Percentiles rank a stretch among this genome's conserved stretches.
These are phyloP conservation scores for Anniella stebbinsi DNA, from an alignment of 2,797 vertebrate species.

Conservation along the genomic window DNA sequence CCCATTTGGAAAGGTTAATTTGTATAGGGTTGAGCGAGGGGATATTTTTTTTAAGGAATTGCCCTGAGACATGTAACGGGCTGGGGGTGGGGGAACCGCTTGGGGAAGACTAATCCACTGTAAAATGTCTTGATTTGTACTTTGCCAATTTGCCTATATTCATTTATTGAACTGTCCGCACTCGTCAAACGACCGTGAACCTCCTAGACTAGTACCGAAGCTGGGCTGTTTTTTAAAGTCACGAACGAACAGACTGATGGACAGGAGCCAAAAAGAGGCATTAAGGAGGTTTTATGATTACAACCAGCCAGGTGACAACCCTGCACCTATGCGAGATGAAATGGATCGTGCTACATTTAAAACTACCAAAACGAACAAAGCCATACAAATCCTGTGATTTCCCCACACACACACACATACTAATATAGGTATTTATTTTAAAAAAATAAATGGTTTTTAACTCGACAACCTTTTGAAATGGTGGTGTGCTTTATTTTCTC, in stretches of 20 bases:
- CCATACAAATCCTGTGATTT: background rate
- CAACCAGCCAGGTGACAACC: background rate
- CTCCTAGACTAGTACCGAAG: background rate
- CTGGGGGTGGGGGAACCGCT: background rate
- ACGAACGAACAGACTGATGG: no score
- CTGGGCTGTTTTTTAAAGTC: no score
- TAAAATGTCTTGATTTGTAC: background rate
- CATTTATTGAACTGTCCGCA: background rate
- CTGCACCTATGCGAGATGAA: background rate
- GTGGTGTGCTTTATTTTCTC: background rate
- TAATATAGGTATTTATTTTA: conserved; percentile 42
- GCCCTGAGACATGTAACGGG: background rate
- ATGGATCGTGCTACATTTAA: background rate
- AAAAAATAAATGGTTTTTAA: conserved; percentile 48
- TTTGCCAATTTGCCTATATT: background rate
- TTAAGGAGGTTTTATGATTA: no score
- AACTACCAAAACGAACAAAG: background rate
- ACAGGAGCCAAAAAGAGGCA: no score
- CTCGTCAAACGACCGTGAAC: background rate
- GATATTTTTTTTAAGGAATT: background rate
- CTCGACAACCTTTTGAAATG: background rate
- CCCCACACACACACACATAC: no score
- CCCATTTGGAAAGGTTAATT: background rate
- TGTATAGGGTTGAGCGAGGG: no score
- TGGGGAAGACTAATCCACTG: background rate